Percentiles rank a stretch among this genome's conserved stretches.
These are phyloP conservation scores for Diabrotica undecimpunctata DNA, from an alignment of 1,140 invertebrate species.

Conservation along the genomic window DNA sequence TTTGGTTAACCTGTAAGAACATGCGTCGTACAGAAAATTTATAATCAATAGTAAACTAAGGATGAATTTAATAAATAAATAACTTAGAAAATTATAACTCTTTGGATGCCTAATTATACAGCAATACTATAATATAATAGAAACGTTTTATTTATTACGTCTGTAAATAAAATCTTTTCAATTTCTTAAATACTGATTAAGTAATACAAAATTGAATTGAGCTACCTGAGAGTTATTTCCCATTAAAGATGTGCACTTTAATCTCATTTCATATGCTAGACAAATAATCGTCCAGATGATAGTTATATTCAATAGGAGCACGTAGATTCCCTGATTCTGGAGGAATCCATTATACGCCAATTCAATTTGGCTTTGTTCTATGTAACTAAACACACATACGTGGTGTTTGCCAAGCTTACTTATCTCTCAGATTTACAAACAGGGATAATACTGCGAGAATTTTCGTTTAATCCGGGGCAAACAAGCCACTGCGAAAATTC, in stretches of 20 bases:
- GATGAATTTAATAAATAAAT: too few relatives aligned
- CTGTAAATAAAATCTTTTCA: too few relatives aligned
- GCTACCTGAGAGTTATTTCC: too few relatives aligned
- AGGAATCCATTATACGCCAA: slow-evolving; percentile 21
- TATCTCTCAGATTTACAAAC: slow-evolving; percentile 21
- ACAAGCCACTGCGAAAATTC: slow-evolving; percentile 9
- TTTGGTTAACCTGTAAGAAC: too few relatives aligned
- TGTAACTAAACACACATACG: slow-evolving; percentile 18
- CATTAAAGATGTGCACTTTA: background rate
- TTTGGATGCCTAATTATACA: too few relatives aligned
- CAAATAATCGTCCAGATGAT: slow-evolving; percentile 6
- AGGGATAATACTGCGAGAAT: slow-evolving; percentile 9
- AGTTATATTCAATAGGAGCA: slow-evolving; percentile 12
- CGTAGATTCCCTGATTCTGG: slow-evolving; percentile 3
- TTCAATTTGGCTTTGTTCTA: slow-evolving; percentile 24
- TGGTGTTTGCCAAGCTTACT: slow-evolving; percentile 18
- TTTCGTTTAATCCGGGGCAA: slow-evolving; percentile 3
- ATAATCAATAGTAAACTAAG: too few relatives aligned
- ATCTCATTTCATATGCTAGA: background rate
- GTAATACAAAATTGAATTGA: too few relatives aligned
- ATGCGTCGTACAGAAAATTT: too few relatives aligned
- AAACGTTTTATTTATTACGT: too few relatives aligned
- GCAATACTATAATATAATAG: too few relatives aligned
- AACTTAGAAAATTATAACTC: too few relatives aligned
- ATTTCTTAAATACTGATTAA: too few relatives aligned